Percentiles rank a stretch among this genome's conserved stretches.
phyloP scores from a whole-genome alignment of 1,140 invertebrate species.

The Diachasma alloeum region DNA sequence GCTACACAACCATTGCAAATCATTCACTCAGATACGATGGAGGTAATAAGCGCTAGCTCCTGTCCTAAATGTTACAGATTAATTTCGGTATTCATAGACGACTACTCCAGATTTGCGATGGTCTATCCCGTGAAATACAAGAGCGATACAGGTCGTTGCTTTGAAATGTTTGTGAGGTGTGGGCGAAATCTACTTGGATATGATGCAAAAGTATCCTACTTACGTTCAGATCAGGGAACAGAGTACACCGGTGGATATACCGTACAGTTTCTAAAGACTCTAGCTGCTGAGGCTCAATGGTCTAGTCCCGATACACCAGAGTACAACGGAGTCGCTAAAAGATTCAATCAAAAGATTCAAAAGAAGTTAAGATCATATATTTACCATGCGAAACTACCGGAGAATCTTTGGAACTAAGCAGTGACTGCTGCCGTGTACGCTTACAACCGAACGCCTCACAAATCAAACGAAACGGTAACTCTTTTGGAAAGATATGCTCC shows the following conservation, averaged over 20 bases:
- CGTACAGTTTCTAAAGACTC: background rate
- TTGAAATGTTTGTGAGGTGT: slow-evolving; percentile 27
- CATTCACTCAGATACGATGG: slow-evolving; percentile 30
- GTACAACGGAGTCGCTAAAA: background rate
- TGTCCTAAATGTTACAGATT: slow-evolving; percentile 5
- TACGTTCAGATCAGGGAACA: too few relatives aligned
- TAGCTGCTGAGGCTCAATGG: background rate
- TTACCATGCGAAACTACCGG: background rate
- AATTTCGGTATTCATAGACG: slow-evolving; percentile 32
- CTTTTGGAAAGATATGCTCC: slow-evolving; percentile 5
- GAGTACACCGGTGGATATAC: too few relatives aligned
- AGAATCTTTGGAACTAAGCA: background rate
- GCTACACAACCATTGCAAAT: slow-evolving; percentile 31
- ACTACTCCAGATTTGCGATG: slow-evolving; percentile 28
- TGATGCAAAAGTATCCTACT: too few relatives aligned
- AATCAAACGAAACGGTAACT: background rate
- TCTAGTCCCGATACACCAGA: background rate
- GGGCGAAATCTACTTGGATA: too few relatives aligned
- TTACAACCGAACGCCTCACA: background rate
- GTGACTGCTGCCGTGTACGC: background rate
- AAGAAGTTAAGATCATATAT: background rate
- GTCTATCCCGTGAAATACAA: slow-evolving; percentile 33
- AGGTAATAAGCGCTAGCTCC: slow-evolving; percentile 27
- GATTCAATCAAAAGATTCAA: background rate
- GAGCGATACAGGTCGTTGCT: slow-evolving; percentile 20